A percentile compares a stretch with the other conserved stretches of the same genome.
These are phyloP conservation scores for Helarctos malayanus DNA, from an alignment of 2,797 vertebrate genomes.

Conservation along the genomic window DNA sequence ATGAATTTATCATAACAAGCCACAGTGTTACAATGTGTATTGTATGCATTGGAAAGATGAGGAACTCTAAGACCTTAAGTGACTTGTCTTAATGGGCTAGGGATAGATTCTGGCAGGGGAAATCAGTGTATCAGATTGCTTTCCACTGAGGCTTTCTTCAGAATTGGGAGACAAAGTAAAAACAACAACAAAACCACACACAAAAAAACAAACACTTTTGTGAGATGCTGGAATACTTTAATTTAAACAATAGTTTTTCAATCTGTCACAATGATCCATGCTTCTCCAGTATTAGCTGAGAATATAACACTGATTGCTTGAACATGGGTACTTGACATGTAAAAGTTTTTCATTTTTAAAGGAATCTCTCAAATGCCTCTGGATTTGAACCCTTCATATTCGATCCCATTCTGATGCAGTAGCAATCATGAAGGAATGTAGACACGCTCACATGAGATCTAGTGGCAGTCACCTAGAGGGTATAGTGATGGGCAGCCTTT, in stretches of 20 bases:
- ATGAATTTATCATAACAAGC: not conserved
- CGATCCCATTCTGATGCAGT: not conserved
- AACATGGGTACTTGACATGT: not conserved
- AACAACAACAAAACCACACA: not conserved
- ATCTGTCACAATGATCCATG: not conserved
- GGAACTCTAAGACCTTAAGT: not conserved
- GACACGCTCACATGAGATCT: not conserved
- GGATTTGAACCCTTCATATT: constrained; percentile 2
- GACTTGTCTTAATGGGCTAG: not conserved
- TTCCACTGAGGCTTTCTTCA: constrained; percentile 11
- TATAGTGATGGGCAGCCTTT: not conserved
- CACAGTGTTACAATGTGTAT: not conserved
- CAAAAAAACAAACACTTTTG: not conserved
- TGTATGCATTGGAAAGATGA: not conserved
- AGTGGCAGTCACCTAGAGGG: not conserved
- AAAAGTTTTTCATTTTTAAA: not conserved
- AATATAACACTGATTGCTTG: not conserved
- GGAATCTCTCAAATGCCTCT: not conserved
- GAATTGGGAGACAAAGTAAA: not conserved
- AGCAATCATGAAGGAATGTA: not conserved
- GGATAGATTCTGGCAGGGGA: not conserved
- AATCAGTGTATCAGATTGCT: not conserved
- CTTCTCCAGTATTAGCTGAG: not conserved
- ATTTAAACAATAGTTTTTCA: constrained; percentile 28
- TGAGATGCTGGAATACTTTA: not conserved